Evolutionary conservation across 1,140 invertebrate species (phyloP).

Genomic region (Aphaenogaster floridana): DNA sequence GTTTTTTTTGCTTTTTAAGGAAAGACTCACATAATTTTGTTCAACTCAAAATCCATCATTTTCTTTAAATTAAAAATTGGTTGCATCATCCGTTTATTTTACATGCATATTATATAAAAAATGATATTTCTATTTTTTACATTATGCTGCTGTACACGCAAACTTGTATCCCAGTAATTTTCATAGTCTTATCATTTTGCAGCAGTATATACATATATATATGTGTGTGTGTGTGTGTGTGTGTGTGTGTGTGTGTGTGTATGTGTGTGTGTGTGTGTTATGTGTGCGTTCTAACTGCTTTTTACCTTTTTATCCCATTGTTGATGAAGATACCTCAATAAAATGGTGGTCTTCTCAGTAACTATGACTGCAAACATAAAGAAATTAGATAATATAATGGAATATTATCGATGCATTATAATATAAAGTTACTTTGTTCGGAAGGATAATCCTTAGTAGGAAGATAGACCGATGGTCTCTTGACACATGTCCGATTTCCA

Average conservation of each 20-base stretch:
- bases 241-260: neutral
- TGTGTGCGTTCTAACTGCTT: neutral
- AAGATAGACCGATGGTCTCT: slow-evolving; percentile 95
- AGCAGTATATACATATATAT: neutral
- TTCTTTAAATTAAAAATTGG: neutral
- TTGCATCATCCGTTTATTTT: neutral
- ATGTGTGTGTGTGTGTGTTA: neutral
- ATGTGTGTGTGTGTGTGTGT: neutral
- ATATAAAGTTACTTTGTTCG: slow-evolving; percentile 91
- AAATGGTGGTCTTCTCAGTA: slow-evolving; percentile 97
- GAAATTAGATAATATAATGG: slow-evolving; percentile 14
- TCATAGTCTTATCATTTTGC: slow-evolving; percentile 17
- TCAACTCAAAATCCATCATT: neutral
- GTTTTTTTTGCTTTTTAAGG: neutral
- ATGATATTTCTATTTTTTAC: neutral
- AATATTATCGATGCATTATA: neutral
- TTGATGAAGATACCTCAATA: slow-evolving; percentile 96
- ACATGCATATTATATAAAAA: neutral
- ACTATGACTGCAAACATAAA: slow-evolving; percentile 93
- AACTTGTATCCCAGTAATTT: neutral
- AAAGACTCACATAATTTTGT: neutral
- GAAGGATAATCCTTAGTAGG: slow-evolving; percentile 96
- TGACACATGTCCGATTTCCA: slow-evolving; percentile 93
- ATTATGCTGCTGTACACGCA: neutral
- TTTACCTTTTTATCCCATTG: slow-evolving; percentile 97